Percentiles rank a stretch among this genome's conserved stretches.
phyloP scores from a whole-genome alignment of 2,888 invertebrate genomes.

The Platycheirus rosarum region DNA sequence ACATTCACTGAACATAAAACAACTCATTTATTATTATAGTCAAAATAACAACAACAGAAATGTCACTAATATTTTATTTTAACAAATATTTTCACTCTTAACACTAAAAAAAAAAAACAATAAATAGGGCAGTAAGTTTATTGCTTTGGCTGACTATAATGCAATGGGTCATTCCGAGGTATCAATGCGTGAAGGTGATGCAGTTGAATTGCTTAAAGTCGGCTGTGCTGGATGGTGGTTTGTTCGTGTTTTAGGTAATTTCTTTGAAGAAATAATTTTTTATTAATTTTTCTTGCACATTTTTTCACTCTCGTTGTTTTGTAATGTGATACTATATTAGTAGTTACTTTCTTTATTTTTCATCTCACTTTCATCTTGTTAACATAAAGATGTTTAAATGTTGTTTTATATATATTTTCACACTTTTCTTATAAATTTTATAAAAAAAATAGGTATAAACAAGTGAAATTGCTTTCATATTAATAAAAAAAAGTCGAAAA shows the following conservation, averaged over 20 bases:
- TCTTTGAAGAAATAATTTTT: conserved; percentile 22
- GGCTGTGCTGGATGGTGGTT: conserved; percentile 99
- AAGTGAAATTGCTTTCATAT: no score
- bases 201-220: conserved; percentile 93
- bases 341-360: background rate
- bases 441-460: background rate
- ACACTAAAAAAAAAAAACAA: conserved; percentile 45
- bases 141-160: conserved; percentile 96
- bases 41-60: conserved; percentile 20
- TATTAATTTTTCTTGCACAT: conserved; percentile 7
- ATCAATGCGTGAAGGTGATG: conserved; percentile 94
- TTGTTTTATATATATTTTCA: conserved; percentile 7
- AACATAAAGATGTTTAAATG: no score
- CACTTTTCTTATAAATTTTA: background rate
- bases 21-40: background rate
- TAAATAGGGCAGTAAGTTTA: conserved; percentile 89
- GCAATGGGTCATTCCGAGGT: conserved; percentile 96
- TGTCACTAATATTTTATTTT: conserved; percentile 42
- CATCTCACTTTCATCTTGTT: conserved; percentile 12
- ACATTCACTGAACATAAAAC: background rate
- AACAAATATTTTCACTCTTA: conserved; percentile 50
- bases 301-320: conserved; percentile 5
- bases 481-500: no score
- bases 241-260: conserved; percentile 90
- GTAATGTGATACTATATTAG: conserved; percentile 6